These are phyloP conservation scores for Pachydiplax longipennis DNA, from an alignment of 2,888 invertebrate species.

Conservation along the genomic window DNA sequence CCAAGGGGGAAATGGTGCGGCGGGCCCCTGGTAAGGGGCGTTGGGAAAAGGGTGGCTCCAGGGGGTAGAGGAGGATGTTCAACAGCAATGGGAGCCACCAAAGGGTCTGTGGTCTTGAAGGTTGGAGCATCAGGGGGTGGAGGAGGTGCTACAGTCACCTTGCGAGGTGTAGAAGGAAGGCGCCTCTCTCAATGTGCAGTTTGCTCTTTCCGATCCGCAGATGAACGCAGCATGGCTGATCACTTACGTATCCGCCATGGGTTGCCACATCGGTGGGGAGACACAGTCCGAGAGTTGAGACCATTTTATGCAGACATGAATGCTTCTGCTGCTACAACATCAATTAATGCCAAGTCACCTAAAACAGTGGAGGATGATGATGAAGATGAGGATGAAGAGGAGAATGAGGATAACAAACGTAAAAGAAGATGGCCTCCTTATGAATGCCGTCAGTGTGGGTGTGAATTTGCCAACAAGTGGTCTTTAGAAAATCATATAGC, in stretches of 20 bases:
- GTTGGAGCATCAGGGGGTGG: constrained; percentile 38
- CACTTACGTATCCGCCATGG: constrained; percentile 55
- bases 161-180: constrained; percentile 21
- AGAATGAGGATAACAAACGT: constrained; percentile 56
- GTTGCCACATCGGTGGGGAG: constrained; percentile 49
- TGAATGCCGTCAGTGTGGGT: constrained; percentile 64
- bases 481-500: constrained; percentile 63
- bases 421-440: constrained; percentile 57
- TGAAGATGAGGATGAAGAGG: constrained; percentile 54
- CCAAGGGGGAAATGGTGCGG: constrained; percentile 56
- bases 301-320: constrained; percentile 52
- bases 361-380: constrained; percentile 55
- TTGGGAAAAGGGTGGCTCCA: constrained; percentile 17
- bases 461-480: constrained; percentile 64
- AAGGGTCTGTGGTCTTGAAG: constrained; percentile 7
- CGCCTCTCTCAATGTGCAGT: constrained; percentile 53
- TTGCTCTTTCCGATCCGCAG: constrained; percentile 55
- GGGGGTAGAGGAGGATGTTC: neutral
- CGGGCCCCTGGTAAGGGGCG: constrained; percentile 42
- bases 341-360: constrained; percentile 72
- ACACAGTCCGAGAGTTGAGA: constrained; percentile 41
- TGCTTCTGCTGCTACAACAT: neutral
- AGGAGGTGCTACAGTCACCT: constrained; percentile 28
- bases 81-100: constrained; percentile 1
- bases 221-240: constrained; percentile 54